A percentile compares a stretch with the other conserved stretches of the same genome.
Evolutionary conservation across 1,140 invertebrate species (phyloP).

Genomic region (Scaptomyza montana): DNA sequence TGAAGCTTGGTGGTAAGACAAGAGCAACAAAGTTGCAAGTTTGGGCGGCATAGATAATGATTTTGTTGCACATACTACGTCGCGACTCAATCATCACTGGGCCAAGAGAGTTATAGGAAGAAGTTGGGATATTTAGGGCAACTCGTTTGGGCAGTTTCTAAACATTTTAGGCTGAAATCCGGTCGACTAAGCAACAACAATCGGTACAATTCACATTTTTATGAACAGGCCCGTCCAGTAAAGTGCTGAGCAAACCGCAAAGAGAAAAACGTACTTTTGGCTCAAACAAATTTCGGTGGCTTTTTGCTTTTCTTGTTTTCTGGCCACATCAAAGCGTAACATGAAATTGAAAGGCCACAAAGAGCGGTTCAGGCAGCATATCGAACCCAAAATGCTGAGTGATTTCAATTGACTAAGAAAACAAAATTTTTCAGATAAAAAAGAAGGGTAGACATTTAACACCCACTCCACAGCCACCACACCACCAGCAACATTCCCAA

Average conservation of each 20-base stretch:
- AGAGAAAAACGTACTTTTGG: constrained; percentile 39
- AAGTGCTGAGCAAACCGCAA: constrained; percentile 64
- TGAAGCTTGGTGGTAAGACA: not conserved
- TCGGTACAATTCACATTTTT: constrained; percentile 63
- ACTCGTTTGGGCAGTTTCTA: not conserved
- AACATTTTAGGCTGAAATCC: constrained; percentile 24
- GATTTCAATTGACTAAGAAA: constrained; percentile 83
- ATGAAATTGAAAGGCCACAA: constrained; percentile 59
- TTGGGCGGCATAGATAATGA: constrained; percentile 26
- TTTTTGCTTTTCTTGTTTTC: constrained; percentile 9
- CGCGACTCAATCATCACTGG: constrained; percentile 1
- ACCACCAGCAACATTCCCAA: constrained; percentile 10
- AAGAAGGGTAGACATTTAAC: not conserved
- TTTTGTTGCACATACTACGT: constrained; percentile 13
- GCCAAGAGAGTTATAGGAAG: not conserved
- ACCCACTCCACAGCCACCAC: not conserved
- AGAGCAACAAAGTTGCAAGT: constrained; percentile 30
- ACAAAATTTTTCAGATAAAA: constrained; percentile 60
- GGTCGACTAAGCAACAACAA: constrained; percentile 58
- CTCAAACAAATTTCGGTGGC: constrained; percentile 56
- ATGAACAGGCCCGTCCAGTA: constrained; percentile 12
- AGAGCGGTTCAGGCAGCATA: constrained; percentile 55
- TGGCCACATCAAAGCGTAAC: constrained; percentile 75
- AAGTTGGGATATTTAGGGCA: not conserved
- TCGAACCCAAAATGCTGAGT: constrained; percentile 60